phyloP scores from a whole-genome alignment of 2,113 vertebrate genomes.

The Grantiella picta region DNA sequence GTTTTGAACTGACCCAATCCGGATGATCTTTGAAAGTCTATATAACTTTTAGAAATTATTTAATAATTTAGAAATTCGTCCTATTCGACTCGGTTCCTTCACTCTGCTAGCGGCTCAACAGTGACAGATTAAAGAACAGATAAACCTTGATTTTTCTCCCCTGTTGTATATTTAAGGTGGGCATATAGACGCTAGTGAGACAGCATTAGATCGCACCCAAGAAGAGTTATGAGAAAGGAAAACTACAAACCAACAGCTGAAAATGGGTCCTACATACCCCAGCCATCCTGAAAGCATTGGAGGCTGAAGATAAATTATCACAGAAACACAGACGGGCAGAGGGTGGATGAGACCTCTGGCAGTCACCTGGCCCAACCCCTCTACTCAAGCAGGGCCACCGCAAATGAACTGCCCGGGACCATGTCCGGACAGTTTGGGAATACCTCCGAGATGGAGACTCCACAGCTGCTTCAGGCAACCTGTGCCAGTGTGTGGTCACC shows the following conservation, averaged over 20 bases:
- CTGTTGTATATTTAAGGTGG: background rate
- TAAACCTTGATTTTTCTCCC: background rate
- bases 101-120: too few species aligned
- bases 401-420: background rate
- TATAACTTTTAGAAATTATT: too few species aligned
- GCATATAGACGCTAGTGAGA: background rate
- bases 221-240: background rate
- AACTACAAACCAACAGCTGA: background rate
- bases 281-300: background rate
- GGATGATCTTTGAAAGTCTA: too few species aligned
- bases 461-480: background rate
- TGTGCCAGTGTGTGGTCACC: background rate
- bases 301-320: background rate
- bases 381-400: background rate
- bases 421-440: background rate
- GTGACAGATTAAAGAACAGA: background rate
- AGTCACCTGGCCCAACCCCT: fast-evolving
- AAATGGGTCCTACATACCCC: background rate
- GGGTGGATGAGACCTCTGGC: background rate
- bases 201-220: background rate
- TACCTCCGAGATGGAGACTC: background rate
- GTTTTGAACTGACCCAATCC: too few species aligned
- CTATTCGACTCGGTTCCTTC: too few species aligned
- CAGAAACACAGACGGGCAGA: fast-evolving
- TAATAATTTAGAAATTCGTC: too few species aligned